These are phyloP conservation scores for Thryonomys swinderianus DNA, from an alignment of 2,113 vertebrate species.

Conservation along the genomic window DNA sequence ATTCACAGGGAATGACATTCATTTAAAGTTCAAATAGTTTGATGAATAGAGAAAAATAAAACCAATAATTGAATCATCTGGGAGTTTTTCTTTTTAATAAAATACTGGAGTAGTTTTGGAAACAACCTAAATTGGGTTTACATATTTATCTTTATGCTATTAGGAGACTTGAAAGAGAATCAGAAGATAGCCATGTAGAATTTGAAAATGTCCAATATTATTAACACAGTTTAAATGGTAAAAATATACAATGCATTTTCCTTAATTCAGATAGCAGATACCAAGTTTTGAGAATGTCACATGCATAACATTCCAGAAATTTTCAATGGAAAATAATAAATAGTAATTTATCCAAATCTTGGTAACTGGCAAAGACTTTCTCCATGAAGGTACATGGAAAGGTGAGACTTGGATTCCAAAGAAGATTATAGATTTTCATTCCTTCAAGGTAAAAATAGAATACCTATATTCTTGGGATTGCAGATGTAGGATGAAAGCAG, in stretches of 20 bases:
- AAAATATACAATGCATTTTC: not conserved
- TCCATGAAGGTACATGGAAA: not conserved
- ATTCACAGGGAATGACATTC: not conserved
- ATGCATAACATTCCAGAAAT: not conserved
- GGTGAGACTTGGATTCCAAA: not conserved
- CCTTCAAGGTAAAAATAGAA: slow-evolving; percentile 62
- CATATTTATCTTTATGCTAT: not conserved
- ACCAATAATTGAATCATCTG: not conserved
- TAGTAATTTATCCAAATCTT: not conserved
- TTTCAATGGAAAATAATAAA: slow-evolving; percentile 29
- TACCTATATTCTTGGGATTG: slow-evolving; percentile 48
- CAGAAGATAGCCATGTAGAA: not conserved
- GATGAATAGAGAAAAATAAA: not conserved
- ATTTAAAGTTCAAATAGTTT: not conserved
- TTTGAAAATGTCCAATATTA: not conserved
- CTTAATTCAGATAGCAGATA: not conserved
- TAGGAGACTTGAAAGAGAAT: not conserved
- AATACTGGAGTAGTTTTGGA: not conserved
- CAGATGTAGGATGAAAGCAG: slow-evolving; percentile 48
- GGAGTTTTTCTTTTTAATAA: not conserved
- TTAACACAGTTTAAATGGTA: slow-evolving; percentile 6
- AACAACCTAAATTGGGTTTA: not conserved
- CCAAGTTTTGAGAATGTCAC: not conserved
- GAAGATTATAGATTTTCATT: slow-evolving; percentile 50
- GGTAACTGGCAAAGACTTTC: not conserved